Evolutionary conservation across 1,140 invertebrate genomes (phyloP), one percentile per base, ranked within the genome.

Genomic region (Bicyclus anynana): DNA sequence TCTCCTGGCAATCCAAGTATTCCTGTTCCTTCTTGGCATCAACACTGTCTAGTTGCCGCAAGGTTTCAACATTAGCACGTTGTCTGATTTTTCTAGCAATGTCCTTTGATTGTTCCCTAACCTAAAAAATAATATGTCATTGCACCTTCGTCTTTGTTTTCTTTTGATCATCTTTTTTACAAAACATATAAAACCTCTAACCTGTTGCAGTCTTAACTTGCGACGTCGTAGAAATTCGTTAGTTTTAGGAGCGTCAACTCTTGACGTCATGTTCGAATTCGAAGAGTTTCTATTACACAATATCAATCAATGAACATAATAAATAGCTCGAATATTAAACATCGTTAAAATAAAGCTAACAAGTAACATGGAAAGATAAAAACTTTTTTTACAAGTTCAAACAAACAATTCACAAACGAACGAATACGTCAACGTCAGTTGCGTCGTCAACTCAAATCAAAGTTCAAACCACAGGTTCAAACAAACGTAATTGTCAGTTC

Each of bases 101-200:
- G 38, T 88, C 86, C 75, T 88, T 88, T 59, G 87, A 89, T 64
- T 89, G 87, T 76, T 89, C 87, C 50, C 87, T 76, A 59, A 89
- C 87, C 87, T 89, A 80, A 62, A 77, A 74, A 29, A n/a, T n/a
- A n/a, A 42, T 38, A 27, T 23, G 37, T 40, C 14, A 40, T 10
- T 38, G 20, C 29, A 27, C 12, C 14, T 44, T 42, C 21, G 5
- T 14, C 16, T 42, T 29, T 38, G 20, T 57, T 29, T 55, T n/a
- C 14, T 27, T 18, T 26, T 33, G 16, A 23, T 17, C 38, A 23
- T 49, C 20, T 49, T 49, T 52, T 33, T 13, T 46, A 29, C 5
- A n/a, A 37, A 52, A 48, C 49, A 74, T 62, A 58, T 61, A 59
- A 71, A 66, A 77, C 61, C 61, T 65, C 71, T 68, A 73, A 89